Evolutionary conservation across 1,140 invertebrate genomes (phyloP).

Genomic region (Zaprionus davidi): DNA sequence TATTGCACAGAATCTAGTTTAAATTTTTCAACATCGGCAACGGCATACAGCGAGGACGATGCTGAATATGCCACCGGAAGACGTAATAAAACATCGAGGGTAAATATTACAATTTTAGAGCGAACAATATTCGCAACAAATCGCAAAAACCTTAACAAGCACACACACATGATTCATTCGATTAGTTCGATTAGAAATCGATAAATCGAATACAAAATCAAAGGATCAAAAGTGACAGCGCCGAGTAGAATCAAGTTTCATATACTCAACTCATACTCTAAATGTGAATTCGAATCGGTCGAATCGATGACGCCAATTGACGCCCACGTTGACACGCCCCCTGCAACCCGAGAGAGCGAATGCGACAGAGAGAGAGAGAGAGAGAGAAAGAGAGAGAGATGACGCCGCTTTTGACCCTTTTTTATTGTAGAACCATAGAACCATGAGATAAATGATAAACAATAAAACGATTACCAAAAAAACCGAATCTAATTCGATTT

Average conservation of each 20-base stretch:
- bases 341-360: slow-evolving; percentile 26
- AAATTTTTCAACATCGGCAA: slow-evolving; percentile 84
- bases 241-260: slow-evolving; percentile 28
- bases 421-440: slow-evolving; percentile 58
- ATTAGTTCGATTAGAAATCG: slow-evolving; percentile 15
- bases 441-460: slow-evolving; percentile 26
- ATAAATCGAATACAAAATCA: slow-evolving; percentile 58
- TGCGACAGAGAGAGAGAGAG: background rate
- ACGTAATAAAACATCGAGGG: slow-evolving; percentile 85
- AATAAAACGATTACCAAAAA: slow-evolving; percentile 37
- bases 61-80: slow-evolving; percentile 85
- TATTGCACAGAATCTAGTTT: slow-evolving; percentile 85
- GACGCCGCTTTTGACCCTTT: slow-evolving; percentile 74
- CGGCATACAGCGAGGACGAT: slow-evolving; percentile 86
- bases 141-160: slow-evolving; percentile 23
- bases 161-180: slow-evolving; percentile 29
- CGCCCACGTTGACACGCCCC: slow-evolving; percentile 38
- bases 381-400: slow-evolving; percentile 11
- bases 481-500: slow-evolving; percentile 6
- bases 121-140: slow-evolving; percentile 43
- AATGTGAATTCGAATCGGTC: background rate
- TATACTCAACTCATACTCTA: background rate
- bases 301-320: slow-evolving; percentile 48
- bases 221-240: slow-evolving; percentile 77
- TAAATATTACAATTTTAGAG: slow-evolving; percentile 84